Evolutionary conservation across 2,113 vertebrate genomes (phyloP).

Genomic region (Vombatus ursinus): DNA sequence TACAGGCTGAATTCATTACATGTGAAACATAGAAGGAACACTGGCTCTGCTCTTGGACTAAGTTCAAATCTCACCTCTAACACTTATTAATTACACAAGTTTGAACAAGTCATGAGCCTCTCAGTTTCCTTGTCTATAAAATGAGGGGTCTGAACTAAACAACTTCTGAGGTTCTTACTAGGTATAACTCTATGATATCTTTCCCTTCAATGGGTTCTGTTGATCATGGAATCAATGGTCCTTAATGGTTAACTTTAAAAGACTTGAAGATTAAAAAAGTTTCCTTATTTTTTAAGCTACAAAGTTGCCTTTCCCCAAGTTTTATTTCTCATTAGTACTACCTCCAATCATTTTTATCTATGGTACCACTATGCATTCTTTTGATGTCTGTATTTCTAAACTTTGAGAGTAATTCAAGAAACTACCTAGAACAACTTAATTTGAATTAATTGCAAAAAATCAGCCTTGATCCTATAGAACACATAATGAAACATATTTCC

Average conservation of each 20-base stretch:
- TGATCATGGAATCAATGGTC: not conserved
- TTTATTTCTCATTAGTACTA: not conserved
- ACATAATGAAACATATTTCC: not conserved
- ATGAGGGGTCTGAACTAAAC: not conserved
- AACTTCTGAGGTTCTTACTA: not conserved
- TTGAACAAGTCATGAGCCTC: not conserved
- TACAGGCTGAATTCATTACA: not conserved
- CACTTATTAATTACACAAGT: not conserved
- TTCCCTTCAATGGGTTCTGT: conserved; percentile 59
- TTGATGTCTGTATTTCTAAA: not conserved
- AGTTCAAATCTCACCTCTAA: not conserved
- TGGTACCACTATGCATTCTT: not conserved
- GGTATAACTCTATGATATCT: not conserved
- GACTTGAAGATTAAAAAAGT: not conserved
- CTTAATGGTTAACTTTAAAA: not conserved
- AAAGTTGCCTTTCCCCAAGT: not conserved
- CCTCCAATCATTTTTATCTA: not conserved
- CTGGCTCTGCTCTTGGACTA: not conserved
- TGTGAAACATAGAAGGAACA: not conserved
- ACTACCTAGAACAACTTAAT: not conserved
- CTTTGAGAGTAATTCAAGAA: not conserved
- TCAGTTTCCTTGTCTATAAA: not conserved
- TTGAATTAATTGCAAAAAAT: not conserved
- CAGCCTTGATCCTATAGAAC: not conserved
- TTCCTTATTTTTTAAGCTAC: not conserved